Base-by-base conservation (phyloP, 2,797 vertebrate genomes). In the Micropoecilia bifurca region DNA sequence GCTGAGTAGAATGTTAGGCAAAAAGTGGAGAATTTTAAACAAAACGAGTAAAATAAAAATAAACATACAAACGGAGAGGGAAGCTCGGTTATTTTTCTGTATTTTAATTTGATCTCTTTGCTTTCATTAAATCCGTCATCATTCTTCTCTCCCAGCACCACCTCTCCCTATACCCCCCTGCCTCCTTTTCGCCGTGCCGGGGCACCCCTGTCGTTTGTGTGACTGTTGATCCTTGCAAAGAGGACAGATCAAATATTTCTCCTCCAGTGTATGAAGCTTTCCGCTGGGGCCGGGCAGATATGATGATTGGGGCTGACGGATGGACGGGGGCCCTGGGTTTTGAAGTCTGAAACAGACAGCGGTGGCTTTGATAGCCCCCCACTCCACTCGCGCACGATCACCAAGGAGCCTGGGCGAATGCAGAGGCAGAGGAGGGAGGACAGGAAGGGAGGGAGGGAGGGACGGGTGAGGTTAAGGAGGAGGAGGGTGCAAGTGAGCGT, bases 201-300 rank as follows among this genome's bases (percentile, higher is more conserved):
- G 80, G 83, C 46, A 63, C 83, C 81, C 88, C 89, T 91, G 88
- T 92, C 90, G 71, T 91, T 90, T 87, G 91, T 88, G 91, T 93
- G 93, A 94, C 95, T 95, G 94, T 95, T 96, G 95, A 96, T 95
- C 94, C 94, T 94, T 83, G 89, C 93, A 89, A 94, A 95, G 93
- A 95, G 94, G 94, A 95, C 94, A 95, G 95, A 96, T 96, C 95
- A 96, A 96, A 96, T 96, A 95, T 95, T 95, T 94, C 93, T 95
- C 86, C 95, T 96, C 92, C 89, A 93, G 93, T 90, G 88, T 90
- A 81, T 0, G 82, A 88, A 87, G 91, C 91, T 93, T 94, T 95
- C 95, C 91, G 84, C 90, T 83, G 89, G 90, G 91, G 93, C 90
- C 89, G 82, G 45, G 81, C 91, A 87, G 94, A 96, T 95, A 88